Evolutionary conservation across 2,797 vertebrate genomes (phyloP).

Genomic region (Phrynocephalus vlangalii): DNA sequence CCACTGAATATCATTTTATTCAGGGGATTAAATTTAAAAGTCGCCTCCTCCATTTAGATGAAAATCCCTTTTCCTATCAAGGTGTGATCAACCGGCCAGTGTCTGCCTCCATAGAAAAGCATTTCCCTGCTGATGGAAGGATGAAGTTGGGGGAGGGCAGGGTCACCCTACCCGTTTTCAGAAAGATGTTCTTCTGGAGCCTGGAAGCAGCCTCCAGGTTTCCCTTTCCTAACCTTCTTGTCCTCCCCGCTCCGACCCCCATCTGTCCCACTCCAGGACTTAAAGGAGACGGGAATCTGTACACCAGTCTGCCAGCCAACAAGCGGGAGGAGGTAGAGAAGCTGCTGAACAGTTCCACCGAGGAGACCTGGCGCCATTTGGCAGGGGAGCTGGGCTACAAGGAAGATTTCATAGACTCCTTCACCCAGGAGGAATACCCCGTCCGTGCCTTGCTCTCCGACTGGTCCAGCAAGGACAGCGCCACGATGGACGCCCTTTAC

Average conservation of each 20-base stretch:
- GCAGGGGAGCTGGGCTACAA: conserved; percentile 93
- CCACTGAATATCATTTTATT: too few species aligned
- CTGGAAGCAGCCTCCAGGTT: neutral
- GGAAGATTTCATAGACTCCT: conserved; percentile 89
- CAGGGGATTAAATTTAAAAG: too few species aligned
- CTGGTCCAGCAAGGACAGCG: conserved; percentile 91
- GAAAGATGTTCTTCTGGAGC: neutral
- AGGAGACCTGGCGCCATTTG: conserved; percentile 92
- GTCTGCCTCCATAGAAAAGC: neutral
- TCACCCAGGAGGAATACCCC: conserved; percentile 88
- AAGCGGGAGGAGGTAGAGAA: conserved; percentile 89
- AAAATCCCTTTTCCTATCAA: too few species aligned
- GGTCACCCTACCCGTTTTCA: neutral
- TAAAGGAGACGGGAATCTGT: conserved; percentile 85
- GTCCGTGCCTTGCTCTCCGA: conserved; percentile 88
- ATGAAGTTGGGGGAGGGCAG: neutral
- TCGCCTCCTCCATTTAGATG: too few species aligned
- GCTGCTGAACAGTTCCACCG: conserved; percentile 81
- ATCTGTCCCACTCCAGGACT: conserved; percentile 79
- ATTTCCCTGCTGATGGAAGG: neutral
- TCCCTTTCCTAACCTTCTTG: neutral
- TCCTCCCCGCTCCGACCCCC: neutral
- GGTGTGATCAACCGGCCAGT: neutral
- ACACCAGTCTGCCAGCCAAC: conserved; percentile 78
- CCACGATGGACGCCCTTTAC: conserved; percentile 89